Evolutionary conservation across 2,113 vertebrate genomes (phyloP).

Genomic region (Uria aalge): DNA sequence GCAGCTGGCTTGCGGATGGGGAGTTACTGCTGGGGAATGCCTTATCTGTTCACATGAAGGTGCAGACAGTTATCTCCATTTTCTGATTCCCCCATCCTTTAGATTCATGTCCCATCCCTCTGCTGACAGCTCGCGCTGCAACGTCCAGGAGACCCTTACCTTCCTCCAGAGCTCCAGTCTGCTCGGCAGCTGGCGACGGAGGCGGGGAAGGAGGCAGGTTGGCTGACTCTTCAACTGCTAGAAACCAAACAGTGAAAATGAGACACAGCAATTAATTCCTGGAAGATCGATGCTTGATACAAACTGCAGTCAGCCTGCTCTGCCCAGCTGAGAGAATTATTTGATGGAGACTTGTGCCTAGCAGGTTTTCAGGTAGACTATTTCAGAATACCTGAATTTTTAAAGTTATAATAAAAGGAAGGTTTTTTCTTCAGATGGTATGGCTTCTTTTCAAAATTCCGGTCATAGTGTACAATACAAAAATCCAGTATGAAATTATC

Average conservation of each 20-base stretch:
- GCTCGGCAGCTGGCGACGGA: constrained; percentile 93
- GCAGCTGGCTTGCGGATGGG: neutral
- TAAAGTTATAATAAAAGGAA: neutral
- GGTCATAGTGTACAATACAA: neutral
- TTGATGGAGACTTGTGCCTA: neutral
- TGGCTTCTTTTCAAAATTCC: neutral
- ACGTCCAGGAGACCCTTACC: constrained; percentile 76
- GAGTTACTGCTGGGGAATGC: neutral
- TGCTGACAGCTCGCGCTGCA: neutral
- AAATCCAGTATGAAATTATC: neutral
- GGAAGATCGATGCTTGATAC: neutral
- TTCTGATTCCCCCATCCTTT: neutral
- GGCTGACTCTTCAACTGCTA: constrained; percentile 91
- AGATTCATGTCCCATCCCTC: neutral
- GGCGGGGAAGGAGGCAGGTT: constrained; percentile 97
- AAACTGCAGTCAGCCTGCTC: neutral
- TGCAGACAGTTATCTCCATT: neutral
- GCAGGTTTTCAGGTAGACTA: neutral
- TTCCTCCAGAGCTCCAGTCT: constrained; percentile 88
- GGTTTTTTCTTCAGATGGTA: neutral
- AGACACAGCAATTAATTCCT: constrained; percentile 54
- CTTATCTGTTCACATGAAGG: neutral
- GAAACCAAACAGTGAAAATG: constrained; percentile 68
- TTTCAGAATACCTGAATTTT: neutral
- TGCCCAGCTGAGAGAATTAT: neutral